Percentiles rank a stretch among this genome's conserved stretches.
Conservation (phyloP, 2,797 vertebrate genomes). For the Silurus lanzhouensis region DNA sequence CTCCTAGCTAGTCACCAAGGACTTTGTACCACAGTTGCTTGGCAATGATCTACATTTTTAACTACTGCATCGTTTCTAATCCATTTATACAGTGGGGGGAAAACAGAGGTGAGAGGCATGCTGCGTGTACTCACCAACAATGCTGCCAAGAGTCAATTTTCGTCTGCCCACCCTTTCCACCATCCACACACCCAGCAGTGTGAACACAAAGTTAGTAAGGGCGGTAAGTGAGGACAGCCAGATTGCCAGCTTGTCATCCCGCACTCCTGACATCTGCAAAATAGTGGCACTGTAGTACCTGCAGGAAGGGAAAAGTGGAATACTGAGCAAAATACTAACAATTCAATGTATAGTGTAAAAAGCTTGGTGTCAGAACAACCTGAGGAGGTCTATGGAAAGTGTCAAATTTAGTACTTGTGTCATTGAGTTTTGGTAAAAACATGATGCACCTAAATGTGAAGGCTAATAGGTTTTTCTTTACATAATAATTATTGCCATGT, state of each 20-base stretch:
- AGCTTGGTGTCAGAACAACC: neutral
- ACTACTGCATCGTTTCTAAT: neutral
- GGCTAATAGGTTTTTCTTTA: neutral
- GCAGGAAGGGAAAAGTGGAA: neutral
- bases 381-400: neutral
- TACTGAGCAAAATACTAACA: neutral
- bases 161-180: conserved; percentile 94
- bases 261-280: conserved; percentile 97
- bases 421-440: neutral
- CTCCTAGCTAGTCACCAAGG: conserved; percentile 20
- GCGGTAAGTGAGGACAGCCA: conserved; percentile 92
- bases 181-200: conserved; percentile 93
- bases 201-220: conserved; percentile 96
- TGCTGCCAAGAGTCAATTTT: conserved; percentile 89
- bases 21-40: conserved; percentile 17
- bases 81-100: neutral
- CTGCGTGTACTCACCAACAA: conserved; percentile 76
- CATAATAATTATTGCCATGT: neutral
- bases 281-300: conserved; percentile 99
- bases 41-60: conserved; percentile 1
- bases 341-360: neutral
- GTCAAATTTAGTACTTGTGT: neutral
- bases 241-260: conserved; percentile 90
- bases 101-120: neutral
- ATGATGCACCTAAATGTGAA: neutral